phyloP scores from a whole-genome alignment of 2,888 invertebrate species.

The Drosophila anceps region DNA sequence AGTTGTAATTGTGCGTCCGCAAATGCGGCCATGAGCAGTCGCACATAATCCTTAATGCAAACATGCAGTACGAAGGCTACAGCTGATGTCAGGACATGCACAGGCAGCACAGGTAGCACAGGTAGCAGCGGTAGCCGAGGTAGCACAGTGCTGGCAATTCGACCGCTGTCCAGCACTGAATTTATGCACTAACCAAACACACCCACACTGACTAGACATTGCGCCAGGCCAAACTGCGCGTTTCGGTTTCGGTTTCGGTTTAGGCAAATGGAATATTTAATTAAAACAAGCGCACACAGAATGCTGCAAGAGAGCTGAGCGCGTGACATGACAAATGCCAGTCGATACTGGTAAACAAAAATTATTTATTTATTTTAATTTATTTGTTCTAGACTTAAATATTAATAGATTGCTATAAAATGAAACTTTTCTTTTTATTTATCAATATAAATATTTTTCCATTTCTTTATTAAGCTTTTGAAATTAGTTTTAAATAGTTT shows the following conservation, averaged over 20 bases:
- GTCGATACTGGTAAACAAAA: too few relatives aligned
- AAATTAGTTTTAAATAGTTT: too few relatives aligned
- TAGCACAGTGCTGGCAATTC: conserved; percentile 41
- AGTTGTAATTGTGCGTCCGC: conserved; percentile 42
- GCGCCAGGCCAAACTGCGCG: conserved; percentile 61
- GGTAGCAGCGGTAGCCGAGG: conserved; percentile 18
- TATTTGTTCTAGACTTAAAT: neutral
- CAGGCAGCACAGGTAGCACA: conserved; percentile 23
- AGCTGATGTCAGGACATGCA: conserved; percentile 22
- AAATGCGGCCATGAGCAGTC: conserved; percentile 53
- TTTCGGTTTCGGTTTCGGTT: conserved; percentile 62
- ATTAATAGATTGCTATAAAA: too few relatives aligned
- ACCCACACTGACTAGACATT: conserved; percentile 13
- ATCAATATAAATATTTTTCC: too few relatives aligned
- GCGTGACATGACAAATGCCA: conserved; percentile 15
- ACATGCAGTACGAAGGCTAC: conserved; percentile 58
- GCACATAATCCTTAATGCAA: conserved; percentile 70
- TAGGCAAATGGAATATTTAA: conserved; percentile 82
- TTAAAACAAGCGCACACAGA: conserved; percentile 74
- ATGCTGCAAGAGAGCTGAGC: conserved; percentile 9
- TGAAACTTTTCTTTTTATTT: too few relatives aligned
- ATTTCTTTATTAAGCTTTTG: too few relatives aligned
- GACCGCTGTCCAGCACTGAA: conserved; percentile 61
- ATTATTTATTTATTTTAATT: neutral
- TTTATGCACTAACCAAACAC: conserved; percentile 60